Conservation (phyloP, 2,888 invertebrate species). For the Nomada hirtipes region DNA sequence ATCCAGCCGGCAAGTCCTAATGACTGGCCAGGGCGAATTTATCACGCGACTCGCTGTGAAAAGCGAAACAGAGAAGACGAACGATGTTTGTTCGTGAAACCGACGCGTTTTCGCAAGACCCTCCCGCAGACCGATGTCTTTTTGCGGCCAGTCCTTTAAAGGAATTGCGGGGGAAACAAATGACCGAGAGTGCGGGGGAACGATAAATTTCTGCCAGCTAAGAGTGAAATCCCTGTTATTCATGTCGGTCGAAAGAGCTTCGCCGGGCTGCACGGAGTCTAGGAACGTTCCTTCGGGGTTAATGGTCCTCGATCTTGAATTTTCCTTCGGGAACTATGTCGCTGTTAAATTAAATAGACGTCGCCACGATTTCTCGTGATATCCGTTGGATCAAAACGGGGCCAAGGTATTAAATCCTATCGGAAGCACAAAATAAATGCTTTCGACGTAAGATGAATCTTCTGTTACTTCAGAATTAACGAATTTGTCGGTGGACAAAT, state of each 20-base stretch:
- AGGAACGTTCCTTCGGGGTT: conserved; percentile 47
- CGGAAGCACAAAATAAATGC: too few species aligned
- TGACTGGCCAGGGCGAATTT: background rate
- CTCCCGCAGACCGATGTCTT: conserved; percentile 21
- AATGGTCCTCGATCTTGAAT: conserved; percentile 34
- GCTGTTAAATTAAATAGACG: background rate
- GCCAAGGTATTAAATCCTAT: too few species aligned
- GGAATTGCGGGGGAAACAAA: conserved; percentile 54
- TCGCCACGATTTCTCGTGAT: too few species aligned
- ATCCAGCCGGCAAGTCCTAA: too few species aligned
- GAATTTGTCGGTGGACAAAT: too few species aligned
- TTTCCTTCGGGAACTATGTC: conserved; percentile 7
- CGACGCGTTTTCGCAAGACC: background rate
- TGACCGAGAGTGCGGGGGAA: conserved; percentile 55
- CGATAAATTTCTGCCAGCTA: conserved; percentile 63
- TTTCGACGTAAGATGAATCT: too few species aligned
- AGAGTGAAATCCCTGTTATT: conserved; percentile 65
- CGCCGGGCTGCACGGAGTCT: conserved; percentile 38
- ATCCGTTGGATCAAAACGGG: too few species aligned
- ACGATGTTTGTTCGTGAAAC: conserved; percentile 4
- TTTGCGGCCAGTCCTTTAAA: conserved; percentile 32
- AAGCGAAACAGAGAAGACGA: background rate
- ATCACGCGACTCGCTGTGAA: background rate
- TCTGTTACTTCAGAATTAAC: too few species aligned
- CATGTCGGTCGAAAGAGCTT: conserved; percentile 48